Evolutionary conservation across 2,113 vertebrate genomes (phyloP), one percentile per base, ranked within the genome.

Genomic region (Neopipo cinnamomea): DNA sequence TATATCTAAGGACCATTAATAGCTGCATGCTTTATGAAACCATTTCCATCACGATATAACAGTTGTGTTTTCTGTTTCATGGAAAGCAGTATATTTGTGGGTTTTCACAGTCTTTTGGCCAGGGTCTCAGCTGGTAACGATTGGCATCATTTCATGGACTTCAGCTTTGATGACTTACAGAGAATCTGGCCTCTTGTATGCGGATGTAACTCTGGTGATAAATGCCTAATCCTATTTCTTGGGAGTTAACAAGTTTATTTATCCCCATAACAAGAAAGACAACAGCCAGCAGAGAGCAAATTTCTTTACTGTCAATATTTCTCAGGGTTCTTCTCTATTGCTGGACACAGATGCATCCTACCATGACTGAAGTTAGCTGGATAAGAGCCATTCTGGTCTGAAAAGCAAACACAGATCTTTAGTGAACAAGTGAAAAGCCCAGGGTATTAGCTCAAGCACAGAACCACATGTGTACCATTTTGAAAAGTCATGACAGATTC

Each of bases 81-180:
- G 20, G 55, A 88, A 92, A 74, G 47, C 46, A 93, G 75, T 88
- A 35, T 81, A 86, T 86, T 81, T 82, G 70, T 78, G 61, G 35
- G 27, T 94, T 94, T 91, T 58, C 61, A 88, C 33, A 81, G 68
- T 59, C 39, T 89, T 95, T 87, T 95, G 62, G 49, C 62, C 77
- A 76, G 25, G 31, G 41, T 81, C 56, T 95, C 83, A 95, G 68
- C 76, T 89, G 88, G 83, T 94, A 80, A 75, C 0, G 2, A 61
- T 22, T 96, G 95, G 65, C 79, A 89, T 90, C 1, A 2, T 88
- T 90, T 93, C 85, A 78, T 53, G 80, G 55, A 80, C 72, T 94
- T 96, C 75, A 91, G 79, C 79, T 93, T 86, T 96, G 82, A 90
- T 92, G 83, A 92, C n/a, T 95, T 89, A 30, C 62, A 84, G 85